Evolutionary conservation across 2,888 invertebrate genomes (phyloP), one percentile per base, ranked within the genome.

Genomic region (Druceiella hillmani): DNA sequence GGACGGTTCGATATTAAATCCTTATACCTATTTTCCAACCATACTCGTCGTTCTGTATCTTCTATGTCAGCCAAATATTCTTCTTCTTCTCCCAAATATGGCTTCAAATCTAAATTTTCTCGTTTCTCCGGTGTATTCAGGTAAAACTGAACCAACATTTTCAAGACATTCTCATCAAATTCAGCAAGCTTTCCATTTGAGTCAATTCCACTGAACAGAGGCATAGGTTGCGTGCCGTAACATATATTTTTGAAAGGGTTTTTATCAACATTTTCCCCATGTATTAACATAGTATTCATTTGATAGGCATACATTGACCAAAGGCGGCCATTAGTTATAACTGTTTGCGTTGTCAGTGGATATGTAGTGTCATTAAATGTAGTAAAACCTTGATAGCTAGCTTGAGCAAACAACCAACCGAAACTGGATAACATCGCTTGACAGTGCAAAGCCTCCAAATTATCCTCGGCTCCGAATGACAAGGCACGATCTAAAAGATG

Each of bases 281-380:
- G 79, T 49, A 87, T 61, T 9, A 77, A 55, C 20, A 81, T 73
- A 1, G 93, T 95, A 58, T 99, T 99, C 39, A 99, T 63, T 61
- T 99, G 98, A 58, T 95, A 98, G 9, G 82, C 76, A 55, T 84
- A 88, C 48, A 97, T 85, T 1, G 87, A 85, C 81, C 89, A 93
- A 3, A 76, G 57, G 47, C 85, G 78, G 0, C 98, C 97, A 64
- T 98, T 86, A 1, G 93, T 90, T 24, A 95, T 74, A 9, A 93
- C 69, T 10, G 87, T 83, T 74, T 98, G 97, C 3, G 89, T 86
- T 1, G 83, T 79, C 38, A 97, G 61, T 0, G 99, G 98, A 59
- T 94, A 93, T 0, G 89, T 91, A 11, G 95, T 52, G 48, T 98
- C 97, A 50, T 88, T 87, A 57, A 77, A 90, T 10, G 89, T 87